These are phyloP conservation scores for Ciona savignyi DNA, from an alignment of 23 tunicate genomes.

Conservation along the genomic window DNA sequence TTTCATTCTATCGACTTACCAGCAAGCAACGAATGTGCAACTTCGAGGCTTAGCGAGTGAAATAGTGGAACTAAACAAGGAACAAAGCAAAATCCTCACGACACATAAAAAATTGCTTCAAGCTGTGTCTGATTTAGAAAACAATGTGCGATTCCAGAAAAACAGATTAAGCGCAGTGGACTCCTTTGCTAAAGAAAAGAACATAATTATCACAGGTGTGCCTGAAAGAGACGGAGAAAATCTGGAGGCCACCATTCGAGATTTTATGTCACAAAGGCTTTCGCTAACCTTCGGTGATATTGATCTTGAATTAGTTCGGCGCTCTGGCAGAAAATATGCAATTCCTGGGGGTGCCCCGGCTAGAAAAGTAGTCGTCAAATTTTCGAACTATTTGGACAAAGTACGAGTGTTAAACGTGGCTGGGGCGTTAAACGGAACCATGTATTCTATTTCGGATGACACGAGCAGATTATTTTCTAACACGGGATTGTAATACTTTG, in stretches of 20 bases:
- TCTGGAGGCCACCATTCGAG: conserved; percentile 17
- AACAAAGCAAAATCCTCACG: neutral
- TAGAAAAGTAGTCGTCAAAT: too few species aligned
- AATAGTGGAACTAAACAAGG: neutral
- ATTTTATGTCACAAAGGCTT: conserved; percentile 9
- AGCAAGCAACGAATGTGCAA: neutral
- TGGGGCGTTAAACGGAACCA: too few species aligned
- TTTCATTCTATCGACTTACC: neutral
- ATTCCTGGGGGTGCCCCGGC: too few species aligned
- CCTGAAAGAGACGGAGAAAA: conserved; percentile 33
- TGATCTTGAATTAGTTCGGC: conserved; percentile 19
- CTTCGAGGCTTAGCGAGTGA: neutral
- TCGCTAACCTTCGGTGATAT: conserved; percentile 4
- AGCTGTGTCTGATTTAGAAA: conserved; percentile 10
- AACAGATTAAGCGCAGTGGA: neutral
- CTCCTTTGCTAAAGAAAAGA: conserved; percentile 9
- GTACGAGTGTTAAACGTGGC: too few species aligned
- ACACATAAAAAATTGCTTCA: neutral
- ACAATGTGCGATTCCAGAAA: neutral
- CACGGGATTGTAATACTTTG: too few species aligned
- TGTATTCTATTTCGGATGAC: too few species aligned
- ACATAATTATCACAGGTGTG: conserved; percentile 17
- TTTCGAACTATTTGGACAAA: too few species aligned
- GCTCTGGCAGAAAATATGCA: too few species aligned
- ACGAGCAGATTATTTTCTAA: too few species aligned